Evolutionary conservation across 2,797 vertebrate species (phyloP).

Genomic region (Micropoecilia bifurca): DNA sequence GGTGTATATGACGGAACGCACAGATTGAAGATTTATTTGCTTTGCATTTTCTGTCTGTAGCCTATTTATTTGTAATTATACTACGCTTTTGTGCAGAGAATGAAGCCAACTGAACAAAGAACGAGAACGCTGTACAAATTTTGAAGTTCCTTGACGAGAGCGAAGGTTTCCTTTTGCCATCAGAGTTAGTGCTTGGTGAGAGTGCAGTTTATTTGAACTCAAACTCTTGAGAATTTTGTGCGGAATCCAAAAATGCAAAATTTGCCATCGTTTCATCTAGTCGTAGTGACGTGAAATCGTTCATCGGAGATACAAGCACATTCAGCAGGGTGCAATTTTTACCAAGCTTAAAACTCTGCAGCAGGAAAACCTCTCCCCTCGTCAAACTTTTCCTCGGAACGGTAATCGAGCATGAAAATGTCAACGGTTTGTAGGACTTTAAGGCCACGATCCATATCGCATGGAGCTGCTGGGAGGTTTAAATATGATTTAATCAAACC

Average conservation of each 20-base stretch:
- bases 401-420: slow-evolving; percentile 44
- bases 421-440: slow-evolving; percentile 41
- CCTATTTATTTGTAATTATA: slow-evolving; percentile 72
- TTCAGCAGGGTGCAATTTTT: slow-evolving; percentile 39
- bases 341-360: slow-evolving; percentile 18
- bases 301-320: slow-evolving; percentile 53
- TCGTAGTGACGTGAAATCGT: slow-evolving; percentile 29
- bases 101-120: slow-evolving; percentile 38
- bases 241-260: slow-evolving; percentile 54
- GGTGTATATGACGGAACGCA: slow-evolving; percentile 37
- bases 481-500: slow-evolving; percentile 32
- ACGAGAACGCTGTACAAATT: slow-evolving; percentile 55
- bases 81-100: slow-evolving; percentile 63
- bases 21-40: slow-evolving; percentile 73
- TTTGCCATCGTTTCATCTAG: slow-evolving; percentile 50
- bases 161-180: slow-evolving; percentile 25
- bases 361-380: slow-evolving; percentile 35
- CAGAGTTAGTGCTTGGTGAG: slow-evolving; percentile 32
- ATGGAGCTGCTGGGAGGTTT: slow-evolving; percentile 39
- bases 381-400: slow-evolving; percentile 35
- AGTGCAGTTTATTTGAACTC: slow-evolving; percentile 22
- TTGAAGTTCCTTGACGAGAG: slow-evolving; percentile 32
- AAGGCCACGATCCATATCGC: slow-evolving; percentile 31
- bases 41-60: slow-evolving; percentile 60
- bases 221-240: slow-evolving; percentile 47